Evolutionary conservation across 1,140 invertebrate genomes (phyloP), one percentile per base, ranked within the genome.

Genomic region (Portunus trituberculatus): DNA sequence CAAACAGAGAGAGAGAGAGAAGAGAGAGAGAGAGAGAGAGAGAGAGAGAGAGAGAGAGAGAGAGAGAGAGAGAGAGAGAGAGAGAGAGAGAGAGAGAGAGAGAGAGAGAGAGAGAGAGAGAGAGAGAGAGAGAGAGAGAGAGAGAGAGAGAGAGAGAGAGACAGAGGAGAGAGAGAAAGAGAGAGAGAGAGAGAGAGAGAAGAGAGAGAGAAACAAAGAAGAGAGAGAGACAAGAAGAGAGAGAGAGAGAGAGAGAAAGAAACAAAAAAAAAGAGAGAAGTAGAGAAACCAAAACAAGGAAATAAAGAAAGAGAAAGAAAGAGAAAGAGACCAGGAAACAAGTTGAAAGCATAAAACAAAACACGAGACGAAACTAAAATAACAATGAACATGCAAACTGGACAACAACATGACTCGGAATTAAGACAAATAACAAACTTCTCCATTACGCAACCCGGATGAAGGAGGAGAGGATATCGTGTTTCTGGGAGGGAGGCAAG

Each of bases 371-470:
- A 76, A 76, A 76, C n/a, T n/a, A 76, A 76, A 76, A 0, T n/a
- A n/a, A 76, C 6, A 14, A 52, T 14, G n/a, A 76, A 76, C 67
- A 76, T 76, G 67, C 25, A 76, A 76, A 76, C 2, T 76, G 25
- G 67, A 25, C 67, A 76, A 76, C 20, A 59, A 59, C 67, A 76
- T n/a, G 67, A 76, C 67, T 76, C 67, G 16, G 67, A n/a, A 76
- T 76, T 25, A 76, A 76, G 67, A 76, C 67, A 76, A 76, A 76
- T 76, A n/a, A 76, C 67, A n/a, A 76, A 76, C 67, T n/a, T 76
- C 67, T 76, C 67, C 67, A 76, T 76, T 76, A 76, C 20, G 67
- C 25, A 76, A 76, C 67, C 67, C 67, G 67, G 67, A 8, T 59
- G 2, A 4, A 59, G 16, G 16, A 20, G 52, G 52, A 2, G 52